These are phyloP conservation scores for Zaprionus capensis DNA, from an alignment of 1,140 invertebrate species.

Conservation along the genomic window DNA sequence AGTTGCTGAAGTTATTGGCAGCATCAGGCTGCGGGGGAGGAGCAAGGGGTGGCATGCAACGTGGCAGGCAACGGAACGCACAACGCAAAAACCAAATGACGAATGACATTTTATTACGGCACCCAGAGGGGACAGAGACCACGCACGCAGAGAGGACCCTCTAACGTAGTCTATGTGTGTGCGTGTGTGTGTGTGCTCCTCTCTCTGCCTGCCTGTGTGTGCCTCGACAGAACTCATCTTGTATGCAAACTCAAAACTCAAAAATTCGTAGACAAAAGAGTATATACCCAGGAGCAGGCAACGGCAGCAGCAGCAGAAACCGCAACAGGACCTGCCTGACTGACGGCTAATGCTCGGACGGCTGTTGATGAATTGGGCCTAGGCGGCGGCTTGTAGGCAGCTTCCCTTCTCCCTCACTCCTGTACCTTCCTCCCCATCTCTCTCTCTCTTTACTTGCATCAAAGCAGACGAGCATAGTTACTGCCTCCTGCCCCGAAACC, in stretches of 20 bases:
- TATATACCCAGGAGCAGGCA: constrained; percentile 54
- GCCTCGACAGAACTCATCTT: constrained; percentile 73
- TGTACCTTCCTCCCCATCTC: no score
- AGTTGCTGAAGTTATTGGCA: constrained; percentile 62
- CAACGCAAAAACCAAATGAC: constrained; percentile 83
- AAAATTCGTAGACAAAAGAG: constrained; percentile 82
- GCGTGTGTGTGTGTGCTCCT: background rate
- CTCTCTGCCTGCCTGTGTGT: background rate
- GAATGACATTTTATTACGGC: constrained; percentile 83
- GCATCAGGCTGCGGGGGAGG: constrained; percentile 27
- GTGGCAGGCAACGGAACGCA: constrained; percentile 65
- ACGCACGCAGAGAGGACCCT: constrained; percentile 36
- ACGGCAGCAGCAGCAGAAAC: constrained; percentile 33
- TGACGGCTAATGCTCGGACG: constrained; percentile 65
- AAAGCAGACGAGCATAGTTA: background rate
- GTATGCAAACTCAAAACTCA: constrained; percentile 83
- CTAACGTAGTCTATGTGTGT: background rate
- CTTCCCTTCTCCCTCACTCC: background rate
- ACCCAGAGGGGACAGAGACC: constrained; percentile 64
- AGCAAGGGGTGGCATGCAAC: constrained; percentile 1
- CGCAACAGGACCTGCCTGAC: constrained; percentile 48
- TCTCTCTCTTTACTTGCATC: background rate
- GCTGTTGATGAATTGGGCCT: constrained; percentile 77
- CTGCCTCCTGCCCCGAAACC: no score
- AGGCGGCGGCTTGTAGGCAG: constrained; percentile 35